A percentile compares a stretch with the other conserved stretches of the same genome.
Evolutionary conservation across 2,888 invertebrate genomes (phyloP).

Genomic region (Cosmia trapezina): DNA sequence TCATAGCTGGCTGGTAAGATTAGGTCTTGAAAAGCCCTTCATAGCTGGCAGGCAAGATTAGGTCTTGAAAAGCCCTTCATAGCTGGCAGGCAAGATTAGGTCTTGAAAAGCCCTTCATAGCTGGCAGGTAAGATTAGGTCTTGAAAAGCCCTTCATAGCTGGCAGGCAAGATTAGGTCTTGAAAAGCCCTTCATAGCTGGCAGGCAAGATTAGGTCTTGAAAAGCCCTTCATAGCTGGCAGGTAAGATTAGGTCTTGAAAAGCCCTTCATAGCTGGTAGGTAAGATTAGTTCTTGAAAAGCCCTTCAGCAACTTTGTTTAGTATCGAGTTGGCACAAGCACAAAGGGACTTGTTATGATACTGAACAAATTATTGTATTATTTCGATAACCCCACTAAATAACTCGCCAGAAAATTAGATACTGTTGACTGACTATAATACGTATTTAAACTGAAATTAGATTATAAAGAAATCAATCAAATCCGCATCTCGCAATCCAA

Average conservation of each 20-base stretch:
- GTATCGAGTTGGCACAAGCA: neutral
- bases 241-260: too few relatives aligned
- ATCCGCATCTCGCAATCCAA: neutral
- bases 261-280: too few relatives aligned
- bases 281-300: neutral
- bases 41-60: conserved; percentile 91
- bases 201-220: too few relatives aligned
- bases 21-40: too few relatives aligned
- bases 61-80: too few relatives aligned
- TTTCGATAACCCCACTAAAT: neutral
- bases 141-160: conserved; percentile 91
- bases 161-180: conserved; percentile 92
- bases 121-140: conserved; percentile 91
- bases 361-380: neutral
- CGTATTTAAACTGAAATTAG: neutral
- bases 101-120: too few relatives aligned
- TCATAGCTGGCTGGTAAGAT: conserved; percentile 91
- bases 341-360: neutral
- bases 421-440: too few relatives aligned
- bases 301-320: neutral
- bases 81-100: conserved; percentile 91
- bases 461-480: neutral
- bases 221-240: conserved; percentile 91
- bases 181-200: conserved; percentile 91
- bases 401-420: neutral